Conservation (phyloP, 2,113 vertebrate genomes). For the Silurus meridionalis region DNA sequence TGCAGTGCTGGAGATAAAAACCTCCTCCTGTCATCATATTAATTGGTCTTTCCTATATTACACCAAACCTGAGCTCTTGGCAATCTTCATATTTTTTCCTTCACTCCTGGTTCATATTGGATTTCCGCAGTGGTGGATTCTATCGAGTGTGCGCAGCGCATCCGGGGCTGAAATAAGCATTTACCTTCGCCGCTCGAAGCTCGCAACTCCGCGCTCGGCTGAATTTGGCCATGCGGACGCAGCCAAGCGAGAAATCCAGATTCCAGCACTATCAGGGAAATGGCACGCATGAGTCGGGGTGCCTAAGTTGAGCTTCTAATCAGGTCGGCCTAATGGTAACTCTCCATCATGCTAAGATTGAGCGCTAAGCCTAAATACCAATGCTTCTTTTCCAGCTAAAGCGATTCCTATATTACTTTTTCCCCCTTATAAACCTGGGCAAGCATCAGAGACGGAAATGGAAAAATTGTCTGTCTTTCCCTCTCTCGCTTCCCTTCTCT, state of each 20-base stretch:
- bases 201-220: slow-evolving; percentile 71
- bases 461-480: slow-evolving; percentile 32
- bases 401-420: slow-evolving; percentile 73
- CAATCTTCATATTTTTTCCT: slow-evolving; percentile 47
- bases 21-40: slow-evolving; percentile 33
- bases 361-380: slow-evolving; percentile 74
- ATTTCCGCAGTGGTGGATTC: slow-evolving; percentile 52
- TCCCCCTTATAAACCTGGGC: slow-evolving; percentile 64
- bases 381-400: slow-evolving; percentile 70
- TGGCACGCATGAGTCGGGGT: slow-evolving; percentile 71
- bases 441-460: slow-evolving; percentile 51
- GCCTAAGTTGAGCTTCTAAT: slow-evolving; percentile 75
- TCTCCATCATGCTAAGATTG: slow-evolving; percentile 73
- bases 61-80: slow-evolving; percentile 37
- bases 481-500: slow-evolving; percentile 16
- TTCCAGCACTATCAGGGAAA: slow-evolving; percentile 79
- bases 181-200: slow-evolving; percentile 74
- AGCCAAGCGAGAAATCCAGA: slow-evolving; percentile 79
- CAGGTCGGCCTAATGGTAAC: slow-evolving; percentile 70
- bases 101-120: slow-evolving; percentile 32
- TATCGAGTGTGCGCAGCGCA: slow-evolving; percentile 50
- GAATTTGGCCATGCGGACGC: slow-evolving; percentile 74
- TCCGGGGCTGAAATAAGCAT: slow-evolving; percentile 60
- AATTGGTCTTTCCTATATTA: slow-evolving; percentile 47
- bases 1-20: slow-evolving; percentile 25